Evolutionary conservation across 1,140 invertebrate genomes (phyloP).

Genomic region (Limonius californicus): DNA sequence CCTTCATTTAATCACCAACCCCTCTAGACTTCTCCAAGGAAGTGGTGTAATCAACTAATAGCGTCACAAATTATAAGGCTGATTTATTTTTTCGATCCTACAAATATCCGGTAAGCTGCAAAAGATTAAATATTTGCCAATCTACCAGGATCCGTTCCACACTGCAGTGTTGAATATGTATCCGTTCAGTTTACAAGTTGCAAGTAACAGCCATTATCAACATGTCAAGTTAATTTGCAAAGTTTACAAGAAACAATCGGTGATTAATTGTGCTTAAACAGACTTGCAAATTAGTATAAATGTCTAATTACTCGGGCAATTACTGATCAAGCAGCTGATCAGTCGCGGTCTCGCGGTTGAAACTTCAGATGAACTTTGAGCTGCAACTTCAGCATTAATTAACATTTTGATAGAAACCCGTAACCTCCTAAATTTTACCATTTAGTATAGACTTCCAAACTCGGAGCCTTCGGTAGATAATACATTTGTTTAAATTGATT

Average conservation of each 20-base stretch:
- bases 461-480: too few species aligned
- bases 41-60: constrained; percentile 26
- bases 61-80: constrained; percentile 6
- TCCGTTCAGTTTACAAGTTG: not conserved
- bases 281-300: constrained; percentile 9
- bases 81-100: not conserved
- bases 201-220: not conserved
- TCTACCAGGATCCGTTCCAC: not conserved
- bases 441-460: not conserved
- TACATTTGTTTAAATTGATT: too few species aligned
- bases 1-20: constrained; percentile 24
- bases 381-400: constrained; percentile 1
- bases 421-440: not conserved
- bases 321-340: not conserved
- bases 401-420: not conserved
- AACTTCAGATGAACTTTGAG: not conserved
- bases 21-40: constrained; percentile 14
- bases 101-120: not conserved
- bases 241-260: constrained; percentile 1
- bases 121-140: not conserved
- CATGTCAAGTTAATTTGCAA: not conserved
- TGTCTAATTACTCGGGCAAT: constrained; percentile 9
- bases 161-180: not conserved
- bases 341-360: constrained; percentile 1
- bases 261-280: not conserved